Percentiles rank a stretch among this genome's conserved stretches.
Evolutionary conservation across 2,888 invertebrate genomes (phyloP).

Genomic region (Augochlorella aurata): DNA sequence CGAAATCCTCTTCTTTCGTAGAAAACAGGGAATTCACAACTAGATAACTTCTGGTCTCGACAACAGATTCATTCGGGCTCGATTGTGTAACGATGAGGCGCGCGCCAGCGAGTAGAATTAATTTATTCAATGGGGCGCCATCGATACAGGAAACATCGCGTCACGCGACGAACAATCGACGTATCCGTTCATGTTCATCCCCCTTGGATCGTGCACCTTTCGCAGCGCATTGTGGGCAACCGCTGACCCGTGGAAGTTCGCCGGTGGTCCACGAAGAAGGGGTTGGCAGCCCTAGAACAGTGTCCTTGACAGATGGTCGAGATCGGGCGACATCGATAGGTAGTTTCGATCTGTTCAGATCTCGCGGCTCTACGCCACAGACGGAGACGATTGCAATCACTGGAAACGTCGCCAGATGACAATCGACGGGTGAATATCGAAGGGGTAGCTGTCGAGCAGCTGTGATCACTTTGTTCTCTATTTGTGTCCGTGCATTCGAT

Average conservation of each 20-base stretch:
- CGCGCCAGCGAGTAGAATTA: background rate
- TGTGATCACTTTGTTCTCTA: conserved; percentile 16
- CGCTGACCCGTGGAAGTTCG: conserved; percentile 62
- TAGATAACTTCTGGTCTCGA: no score
- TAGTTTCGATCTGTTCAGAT: conserved; percentile 32
- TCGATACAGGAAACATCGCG: conserved; percentile 32
- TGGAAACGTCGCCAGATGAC: conserved; percentile 27
- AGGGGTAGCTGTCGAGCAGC: conserved; percentile 44
- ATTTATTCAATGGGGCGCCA: background rate
- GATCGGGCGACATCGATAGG: conserved; percentile 55
- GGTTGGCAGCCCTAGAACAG: conserved; percentile 58
- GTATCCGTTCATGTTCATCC: conserved; percentile 42
- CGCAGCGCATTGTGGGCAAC: conserved; percentile 66
- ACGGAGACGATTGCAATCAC: conserved; percentile 31
- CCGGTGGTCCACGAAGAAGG: conserved; percentile 54
- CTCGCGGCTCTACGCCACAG: conserved; percentile 29
- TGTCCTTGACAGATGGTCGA: conserved; percentile 61
- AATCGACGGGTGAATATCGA: conserved; percentile 45
- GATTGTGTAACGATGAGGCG: background rate
- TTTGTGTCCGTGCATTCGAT: background rate
- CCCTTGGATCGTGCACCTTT: conserved; percentile 55
- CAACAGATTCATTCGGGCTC: no score
- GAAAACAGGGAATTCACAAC: no score
- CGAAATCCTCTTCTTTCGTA: no score
- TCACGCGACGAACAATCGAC: conserved; percentile 45